Evolutionary conservation across 2,888 invertebrate species (phyloP).

Genomic region (Xylota sylvarum): DNA sequence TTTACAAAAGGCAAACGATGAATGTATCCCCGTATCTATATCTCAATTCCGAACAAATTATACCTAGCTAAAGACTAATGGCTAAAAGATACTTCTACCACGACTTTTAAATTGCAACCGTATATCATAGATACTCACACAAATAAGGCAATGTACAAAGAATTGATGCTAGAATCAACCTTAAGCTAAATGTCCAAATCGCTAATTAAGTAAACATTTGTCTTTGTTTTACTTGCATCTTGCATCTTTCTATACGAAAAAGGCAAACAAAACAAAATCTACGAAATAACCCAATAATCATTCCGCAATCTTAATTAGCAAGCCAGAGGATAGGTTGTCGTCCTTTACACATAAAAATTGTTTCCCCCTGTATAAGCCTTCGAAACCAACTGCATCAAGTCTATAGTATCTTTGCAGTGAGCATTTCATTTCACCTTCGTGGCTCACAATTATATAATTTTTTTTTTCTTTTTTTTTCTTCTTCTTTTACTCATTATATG

Average conservation of each 20-base stretch:
- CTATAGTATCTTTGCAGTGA: constrained; percentile 12
- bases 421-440: constrained; percentile 16
- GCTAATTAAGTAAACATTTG: constrained; percentile 74
- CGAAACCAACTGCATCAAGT: constrained; percentile 32
- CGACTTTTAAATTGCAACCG: constrained; percentile 64
- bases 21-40: constrained; percentile 53
- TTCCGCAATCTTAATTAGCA: constrained; percentile 78
- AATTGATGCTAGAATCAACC: constrained; percentile 42
- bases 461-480: background rate
- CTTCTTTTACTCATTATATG: constrained; percentile 62
- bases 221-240: constrained; percentile 56
- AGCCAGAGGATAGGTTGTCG: constrained; percentile 48
- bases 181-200: constrained; percentile 54
- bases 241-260: constrained; percentile 18
- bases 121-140: constrained; percentile 66
- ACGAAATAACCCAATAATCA: constrained; percentile 72
- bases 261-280: constrained; percentile 8
- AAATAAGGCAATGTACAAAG: background rate
- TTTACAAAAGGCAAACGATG: constrained; percentile 47
- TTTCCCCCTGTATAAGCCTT: constrained; percentile 8
- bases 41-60: constrained; percentile 75
- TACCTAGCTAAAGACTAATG: constrained; percentile 67
- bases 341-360: constrained; percentile 63
- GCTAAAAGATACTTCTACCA: constrained; percentile 63
- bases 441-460: constrained; percentile 32